Evolutionary conservation across 2,797 vertebrate genomes (phyloP), one percentile per base, ranked within the genome.

Genomic region (Aphelocoma californica): DNA sequence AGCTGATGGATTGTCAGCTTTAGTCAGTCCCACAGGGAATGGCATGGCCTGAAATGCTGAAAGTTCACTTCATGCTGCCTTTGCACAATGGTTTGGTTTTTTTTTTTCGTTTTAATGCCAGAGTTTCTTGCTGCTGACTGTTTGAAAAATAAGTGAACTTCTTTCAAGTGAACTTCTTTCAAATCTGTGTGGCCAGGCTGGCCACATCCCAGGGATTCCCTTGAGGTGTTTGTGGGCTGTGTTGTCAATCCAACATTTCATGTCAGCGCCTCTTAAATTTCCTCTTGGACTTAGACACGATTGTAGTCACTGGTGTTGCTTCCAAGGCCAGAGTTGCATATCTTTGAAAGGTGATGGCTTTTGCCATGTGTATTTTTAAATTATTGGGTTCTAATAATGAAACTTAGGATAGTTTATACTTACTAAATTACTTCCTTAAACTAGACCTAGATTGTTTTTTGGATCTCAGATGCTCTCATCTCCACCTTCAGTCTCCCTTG

Each of bases 1-100:
- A 53, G 72, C 85, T 93, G 90, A 80, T 81, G 74, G 88, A 61
- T 86, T 92, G 91, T 96, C 91, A 96, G 87, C 73, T 89, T 95
- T 89, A 96, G 90, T 88, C 93, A 82, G 92, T 94, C 87, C 86
- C 79, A 26, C 3, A 4, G 70, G 79, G 79, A 93, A 74, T 14
- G 60, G 62, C 14, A 0, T 57, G 32, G 54, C 77, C 84, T 73
- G 85, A 91, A 94, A 94, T 66, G 86, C 44, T 93, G 69, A 92
- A 97, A 95, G 95, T 88, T 86, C 75, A 88, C 44, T 61, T 80
- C 20, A 9, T 77, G 2, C 72, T 92, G 83, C 89, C 50, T 77
- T 91, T 45, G 31, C 56, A 40, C 25, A 56, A 29, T 6, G 14
- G 14, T n/a, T 34, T 36, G 29, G 25, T 29, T 20, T n/a, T 11